Conservation (phyloP, 1,140 invertebrate species). For the Homarus americanus region DNA sequence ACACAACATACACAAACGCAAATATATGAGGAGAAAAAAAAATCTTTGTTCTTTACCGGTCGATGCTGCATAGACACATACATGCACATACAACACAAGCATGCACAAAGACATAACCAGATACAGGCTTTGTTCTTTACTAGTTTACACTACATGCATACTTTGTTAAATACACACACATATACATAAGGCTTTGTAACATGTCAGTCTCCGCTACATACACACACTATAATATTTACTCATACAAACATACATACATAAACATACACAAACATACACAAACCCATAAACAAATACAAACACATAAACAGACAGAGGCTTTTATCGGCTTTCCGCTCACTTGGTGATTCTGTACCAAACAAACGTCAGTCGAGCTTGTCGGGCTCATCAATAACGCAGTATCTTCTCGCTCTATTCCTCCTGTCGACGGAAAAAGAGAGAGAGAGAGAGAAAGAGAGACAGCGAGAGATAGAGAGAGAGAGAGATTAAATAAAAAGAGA, state of each 20-base stretch:
- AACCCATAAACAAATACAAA: not conserved
- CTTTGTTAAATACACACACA: no score
- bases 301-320: constrained; percentile 1
- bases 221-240: not conserved
- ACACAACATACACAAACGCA: no score
- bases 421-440: constrained; percentile 16
- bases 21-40: no score
- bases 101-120: no score
- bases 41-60: no score
- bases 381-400: constrained; percentile 13
- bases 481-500: constrained; percentile 30
- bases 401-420: not conserved
- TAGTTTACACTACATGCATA: no score
- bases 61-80: no score
- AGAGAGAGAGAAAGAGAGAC: constrained; percentile 36
- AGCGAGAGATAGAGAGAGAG: constrained; percentile 14
- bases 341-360: constrained; percentile 33
- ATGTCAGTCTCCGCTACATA: no score
- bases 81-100: no score
- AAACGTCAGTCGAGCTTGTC: constrained; percentile 21
- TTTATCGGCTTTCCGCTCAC: constrained; percentile 30
- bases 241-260: constrained; percentile 14
- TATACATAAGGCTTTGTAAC: no score
- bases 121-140: no score
- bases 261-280: not conserved